These are phyloP conservation scores for Monochamus saltuarius DNA, from an alignment of 1,140 invertebrate genomes.

Conservation along the genomic window DNA sequence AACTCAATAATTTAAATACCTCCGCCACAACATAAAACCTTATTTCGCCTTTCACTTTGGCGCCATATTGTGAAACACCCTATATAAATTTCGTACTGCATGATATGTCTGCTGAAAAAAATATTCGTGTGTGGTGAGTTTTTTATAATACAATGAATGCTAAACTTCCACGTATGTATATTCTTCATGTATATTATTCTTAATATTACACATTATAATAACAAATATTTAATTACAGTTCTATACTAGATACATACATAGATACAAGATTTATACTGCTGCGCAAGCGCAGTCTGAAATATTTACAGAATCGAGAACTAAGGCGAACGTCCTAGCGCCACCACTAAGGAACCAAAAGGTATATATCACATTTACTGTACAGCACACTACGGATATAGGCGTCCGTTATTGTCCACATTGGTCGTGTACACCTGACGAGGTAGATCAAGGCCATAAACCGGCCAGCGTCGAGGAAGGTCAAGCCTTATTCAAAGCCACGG, in stretches of 20 bases:
- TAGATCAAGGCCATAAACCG: slow-evolving; percentile 43
- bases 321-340: slow-evolving; percentile 7
- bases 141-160: slow-evolving; percentile 34
- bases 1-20: too few relatives aligned
- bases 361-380: slow-evolving; percentile 53
- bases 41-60: too few relatives aligned
- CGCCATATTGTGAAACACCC: too few relatives aligned
- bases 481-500: slow-evolving; percentile 51
- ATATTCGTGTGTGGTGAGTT: slow-evolving; percentile 25
- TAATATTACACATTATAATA: slow-evolving; percentile 44
- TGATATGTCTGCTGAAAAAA: slow-evolving; percentile 38
- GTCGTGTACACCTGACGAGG: slow-evolving; percentile 44
- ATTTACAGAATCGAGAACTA: slow-evolving; percentile 17
- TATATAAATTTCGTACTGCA: slow-evolving; percentile 26
- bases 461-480: slow-evolving; percentile 41
- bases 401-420: slow-evolving; percentile 49
- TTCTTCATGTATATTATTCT: slow-evolving; percentile 34
- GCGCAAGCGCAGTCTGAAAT: slow-evolving; percentile 18
- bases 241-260: slow-evolving; percentile 52
- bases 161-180: slow-evolving; percentile 29
- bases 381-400: slow-evolving; percentile 43
- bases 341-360: slow-evolving; percentile 48
- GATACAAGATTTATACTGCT: slow-evolving; percentile 51
- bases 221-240: slow-evolving; percentile 47
- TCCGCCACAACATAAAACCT: too few relatives aligned